Evolutionary conservation across 2,888 invertebrate species (phyloP).

Genomic region (Eristalis pertinax): DNA sequence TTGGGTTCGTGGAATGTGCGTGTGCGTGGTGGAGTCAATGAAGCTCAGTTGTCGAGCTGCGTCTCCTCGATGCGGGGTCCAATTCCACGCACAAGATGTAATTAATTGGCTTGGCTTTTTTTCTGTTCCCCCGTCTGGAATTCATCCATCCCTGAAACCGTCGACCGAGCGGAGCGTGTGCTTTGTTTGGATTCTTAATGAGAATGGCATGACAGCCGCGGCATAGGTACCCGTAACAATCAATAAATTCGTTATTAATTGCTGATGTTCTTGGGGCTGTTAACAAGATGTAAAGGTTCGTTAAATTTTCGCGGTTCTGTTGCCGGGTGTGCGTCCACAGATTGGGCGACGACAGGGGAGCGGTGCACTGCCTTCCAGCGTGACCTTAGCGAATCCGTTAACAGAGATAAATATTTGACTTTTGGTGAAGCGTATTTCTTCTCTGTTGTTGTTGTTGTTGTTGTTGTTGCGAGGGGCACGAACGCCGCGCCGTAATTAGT

Average conservation of each 20-base stretch:
- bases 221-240: conserved; percentile 45
- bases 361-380: conserved; percentile 32
- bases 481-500: conserved; percentile 38
- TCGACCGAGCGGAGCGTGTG: neutral
- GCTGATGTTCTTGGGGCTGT: conserved; percentile 54
- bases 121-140: conserved; percentile 16
- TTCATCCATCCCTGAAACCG: conserved; percentile 37
- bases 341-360: conserved; percentile 25
- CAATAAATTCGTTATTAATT: conserved; percentile 69
- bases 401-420: conserved; percentile 41
- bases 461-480: conserved; percentile 12
- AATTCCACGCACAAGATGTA: conserved; percentile 52
- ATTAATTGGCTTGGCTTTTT: conserved; percentile 64
- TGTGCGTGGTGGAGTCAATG: conserved; percentile 44
- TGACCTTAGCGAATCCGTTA: conserved; percentile 15
- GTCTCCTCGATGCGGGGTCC: conserved; percentile 37
- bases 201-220: conserved; percentile 32
- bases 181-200: conserved; percentile 66
- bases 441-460: too few relatives aligned
- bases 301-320: conserved; percentile 58
- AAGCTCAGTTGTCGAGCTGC: conserved; percentile 48
- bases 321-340: neutral
- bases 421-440: conserved; percentile 14
- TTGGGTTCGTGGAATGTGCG: conserved; percentile 59
- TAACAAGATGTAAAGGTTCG: conserved; percentile 70